Evolutionary conservation across 1,140 invertebrate genomes (phyloP), one percentile per base, ranked within the genome.

Genomic region (Panagrolaimus sp.): DNA sequence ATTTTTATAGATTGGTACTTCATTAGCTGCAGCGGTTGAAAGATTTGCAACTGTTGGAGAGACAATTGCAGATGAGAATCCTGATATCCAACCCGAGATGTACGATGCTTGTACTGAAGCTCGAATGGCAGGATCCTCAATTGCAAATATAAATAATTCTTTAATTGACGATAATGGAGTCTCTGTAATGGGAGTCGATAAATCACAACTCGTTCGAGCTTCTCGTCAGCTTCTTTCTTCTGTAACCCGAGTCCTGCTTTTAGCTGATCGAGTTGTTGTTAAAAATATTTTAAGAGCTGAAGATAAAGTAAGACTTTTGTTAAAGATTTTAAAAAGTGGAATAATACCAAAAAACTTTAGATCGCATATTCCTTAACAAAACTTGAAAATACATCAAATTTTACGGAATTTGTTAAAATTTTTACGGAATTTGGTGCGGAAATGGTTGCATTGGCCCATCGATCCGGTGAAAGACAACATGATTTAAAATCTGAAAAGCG

Each of bases 181-280:
- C 47, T 21, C 21, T 15, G 73, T 47, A 63, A 71, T 32, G 17
- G 71, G 63, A 89, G 91, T 84, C 84, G 90, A 81, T 88, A 88
- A 67, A 88, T 89, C 8, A 89, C 79, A 83, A 24, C 84, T 98
- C 85, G 91, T 96, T 65, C 87, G 93, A 73, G 93, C 95, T 32
- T 93, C 94, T 26, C 87, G 94, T 74, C 91, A 92, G 78, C 88
- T 99, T 8, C 87, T 99, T 12, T 91, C 91, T 28, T 92, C 93
- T 44, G 92, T 99, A 71, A 98, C 96, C 7, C 87, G 93, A 82
- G 94, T 99, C 48, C 87, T 99, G n/a, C 87, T 98, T 21, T 86
- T 99, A 68, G 95, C 95, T n/a, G 96, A 99, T 85, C 92, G 94
- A 81, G 94, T 98, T 48, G 91, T 98, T 9, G 94, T 98, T 24